These are phyloP conservation scores for Embidobia sp. DNA, from an alignment of 2,888 invertebrate genomes.

Conservation along the genomic window DNA sequence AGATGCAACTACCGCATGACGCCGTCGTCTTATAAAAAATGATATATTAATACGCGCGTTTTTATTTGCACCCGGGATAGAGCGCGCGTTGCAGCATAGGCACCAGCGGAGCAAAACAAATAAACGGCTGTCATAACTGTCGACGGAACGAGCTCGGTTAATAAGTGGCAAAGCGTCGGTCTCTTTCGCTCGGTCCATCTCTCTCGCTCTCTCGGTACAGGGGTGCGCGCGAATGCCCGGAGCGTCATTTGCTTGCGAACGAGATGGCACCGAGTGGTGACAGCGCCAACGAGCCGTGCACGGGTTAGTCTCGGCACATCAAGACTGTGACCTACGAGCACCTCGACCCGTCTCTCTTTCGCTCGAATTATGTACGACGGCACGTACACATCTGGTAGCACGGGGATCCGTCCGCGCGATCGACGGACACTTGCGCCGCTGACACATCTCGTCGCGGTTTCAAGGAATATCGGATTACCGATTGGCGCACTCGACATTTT, in stretches of 20 bases:
- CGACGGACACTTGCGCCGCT: conserved; percentile 42
- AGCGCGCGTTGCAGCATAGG: conserved; percentile 52
- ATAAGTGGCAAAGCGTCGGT: conserved; percentile 67
- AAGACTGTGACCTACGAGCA: conserved; percentile 75
- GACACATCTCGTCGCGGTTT: conserved; percentile 56
- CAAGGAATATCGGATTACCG: conserved; percentile 47
- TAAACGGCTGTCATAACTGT: conserved; percentile 76
- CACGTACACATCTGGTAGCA: conserved; percentile 60
- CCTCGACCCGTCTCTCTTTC: conserved; percentile 62
- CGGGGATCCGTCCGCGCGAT: conserved; percentile 31
- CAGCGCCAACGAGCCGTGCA: conserved; percentile 80
- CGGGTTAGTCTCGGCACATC: conserved; percentile 80
- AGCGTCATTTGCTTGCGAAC: conserved; percentile 66
- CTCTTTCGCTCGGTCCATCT: background rate
- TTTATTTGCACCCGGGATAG: conserved; percentile 27
- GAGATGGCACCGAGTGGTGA: conserved; percentile 76
- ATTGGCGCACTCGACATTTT: conserved; percentile 54
- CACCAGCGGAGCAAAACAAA: conserved; percentile 66
- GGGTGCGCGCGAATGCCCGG: conserved; percentile 34
- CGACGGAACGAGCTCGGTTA: conserved; percentile 72
- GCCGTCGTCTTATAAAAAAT: conserved; percentile 35
- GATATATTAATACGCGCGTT: conserved; percentile 36
- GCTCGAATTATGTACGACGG: conserved; percentile 69
- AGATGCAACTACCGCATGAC: conserved; percentile 20
- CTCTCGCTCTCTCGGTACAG: conserved; percentile 5